Conservation (phyloP, 2,113 vertebrate species). For the Dasypus novemcinctus region DNA sequence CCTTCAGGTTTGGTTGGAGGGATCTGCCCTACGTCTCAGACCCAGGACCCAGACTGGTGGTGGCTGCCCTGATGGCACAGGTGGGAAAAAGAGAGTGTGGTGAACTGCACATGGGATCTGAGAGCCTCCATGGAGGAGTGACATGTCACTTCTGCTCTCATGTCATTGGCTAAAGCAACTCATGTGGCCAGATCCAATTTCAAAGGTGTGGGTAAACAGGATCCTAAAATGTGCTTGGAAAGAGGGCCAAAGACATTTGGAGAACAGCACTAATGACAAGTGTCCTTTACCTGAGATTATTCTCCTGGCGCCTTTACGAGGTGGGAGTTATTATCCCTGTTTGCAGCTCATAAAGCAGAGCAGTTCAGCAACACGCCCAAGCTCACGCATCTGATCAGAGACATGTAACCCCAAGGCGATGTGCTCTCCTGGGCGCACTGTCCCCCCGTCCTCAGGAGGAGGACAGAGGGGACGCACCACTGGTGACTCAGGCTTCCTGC, state of each 20-base stretch:
- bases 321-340: no score
- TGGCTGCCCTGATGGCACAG: not conserved
- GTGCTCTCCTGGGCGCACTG: not conserved
- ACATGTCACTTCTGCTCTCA: not conserved
- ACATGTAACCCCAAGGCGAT: not conserved
- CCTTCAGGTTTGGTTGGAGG: not conserved
- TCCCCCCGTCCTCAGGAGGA: not conserved
- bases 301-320: not conserved
- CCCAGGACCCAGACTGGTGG: fast-evolving
- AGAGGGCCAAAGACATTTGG: not conserved
- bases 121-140: not conserved
- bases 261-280: not conserved
- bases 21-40: not conserved
- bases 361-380: not conserved
- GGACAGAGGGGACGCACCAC: not conserved
- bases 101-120: not conserved
- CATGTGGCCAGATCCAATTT: not conserved
- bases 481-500: not conserved
- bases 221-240: not conserved
- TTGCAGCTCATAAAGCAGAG: not conserved
- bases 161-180: not conserved
- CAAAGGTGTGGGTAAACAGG: not conserved
- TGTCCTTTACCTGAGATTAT: not conserved
- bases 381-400: not conserved
- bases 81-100: not conserved